Base-by-base conservation (phyloP, 2,888 invertebrate genomes). In the Catocala nupta region DNA sequence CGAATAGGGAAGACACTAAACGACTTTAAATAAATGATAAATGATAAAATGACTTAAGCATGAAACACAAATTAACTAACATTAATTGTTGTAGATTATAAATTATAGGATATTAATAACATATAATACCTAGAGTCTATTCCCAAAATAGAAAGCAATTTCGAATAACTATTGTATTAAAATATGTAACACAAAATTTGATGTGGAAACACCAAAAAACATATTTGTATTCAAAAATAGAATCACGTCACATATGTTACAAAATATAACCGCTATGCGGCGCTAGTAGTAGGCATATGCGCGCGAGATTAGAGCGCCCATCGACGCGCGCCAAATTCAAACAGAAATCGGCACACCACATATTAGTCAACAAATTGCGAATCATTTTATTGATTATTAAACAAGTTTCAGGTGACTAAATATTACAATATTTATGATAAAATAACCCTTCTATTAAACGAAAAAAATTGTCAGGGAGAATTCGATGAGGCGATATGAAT, bases 401-500 rank as follows among this genome's bases (percentile, higher is more conserved):
- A 65, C 59, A 71, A 70, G 63, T 77, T 77, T 73, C 64, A 71
- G 71, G 71, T 71, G 59, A 59, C 66, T 74, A 59, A 77, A 73
- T 80, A 79, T 70, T 65, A 67, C 42, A 61, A 65, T 77, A 73
- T 71, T 74, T 63, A 51, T 56, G 77, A 81, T 79, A 80, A 78
- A 78, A 80, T 71, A 71, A 73, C 79, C 80, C 75, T 73, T 67
- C 60, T 55, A 58, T 65, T 59, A 59, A 43, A 25, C 52, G 36
- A 61, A 63, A 59, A 70, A 61, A 77, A 73, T 69, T 63, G 64
- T 66, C 68, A 70, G 67, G 70, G 68, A 63, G 63, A 69, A 65
- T 73, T 78, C 64, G 55, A 63, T 63, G 68, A 64, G 55, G 77
- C 70, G 82, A 83, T 88, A 85, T 66, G 78, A 70, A 70, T 65